Evolutionary conservation across 2,113 vertebrate species (phyloP), one percentile per base, ranked within the genome.

Genomic region (Oceanodroma tethys): DNA sequence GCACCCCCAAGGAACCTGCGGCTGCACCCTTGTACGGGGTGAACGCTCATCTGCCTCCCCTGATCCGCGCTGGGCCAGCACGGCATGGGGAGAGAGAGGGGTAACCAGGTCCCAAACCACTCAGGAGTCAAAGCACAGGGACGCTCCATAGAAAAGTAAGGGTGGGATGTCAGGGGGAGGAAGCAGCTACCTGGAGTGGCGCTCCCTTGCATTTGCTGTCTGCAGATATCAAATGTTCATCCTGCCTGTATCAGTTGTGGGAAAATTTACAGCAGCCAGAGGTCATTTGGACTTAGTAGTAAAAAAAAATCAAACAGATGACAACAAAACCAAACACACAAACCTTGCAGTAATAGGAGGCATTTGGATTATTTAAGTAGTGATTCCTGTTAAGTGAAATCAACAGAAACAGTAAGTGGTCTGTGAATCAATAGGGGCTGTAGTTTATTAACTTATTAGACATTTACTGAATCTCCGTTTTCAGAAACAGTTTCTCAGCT

Each of bases 1-100:
- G n/a, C 48, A 60, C 9, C 21, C 17, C 11, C 13, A 18, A 23
- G 14, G 26, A 86, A 42, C 16, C 7, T 34, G 27, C 50, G 23
- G 21, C 25, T 81, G 87, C 38, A 21, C 3, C 9, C 19, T 34
- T 32, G 16, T 7, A 8, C 2, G 3, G 2, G 38, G 14, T 32
- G 10, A 81, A 19, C 1, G 2, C 7, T 53, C 10, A 11, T 25
- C 43, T 72, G 13, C 27, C 58, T 34, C 10, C 27, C 19, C 29
- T 58, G 23, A 29, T 29, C 45, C 9, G 0, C 0, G 0, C 29
- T 58, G 40, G 20, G 13, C n/a, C 22, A 72, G 40, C 6, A 32
- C 2, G 8, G 42, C 13, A 36, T 0, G 0, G 18, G 23, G 8
- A 25, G 9, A 71, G 17, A 71, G 16, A 43, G 9, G 4, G 4